Evolutionary conservation across 2,113 vertebrate species (phyloP).

Genomic region (Prochilodus magdalenae): DNA sequence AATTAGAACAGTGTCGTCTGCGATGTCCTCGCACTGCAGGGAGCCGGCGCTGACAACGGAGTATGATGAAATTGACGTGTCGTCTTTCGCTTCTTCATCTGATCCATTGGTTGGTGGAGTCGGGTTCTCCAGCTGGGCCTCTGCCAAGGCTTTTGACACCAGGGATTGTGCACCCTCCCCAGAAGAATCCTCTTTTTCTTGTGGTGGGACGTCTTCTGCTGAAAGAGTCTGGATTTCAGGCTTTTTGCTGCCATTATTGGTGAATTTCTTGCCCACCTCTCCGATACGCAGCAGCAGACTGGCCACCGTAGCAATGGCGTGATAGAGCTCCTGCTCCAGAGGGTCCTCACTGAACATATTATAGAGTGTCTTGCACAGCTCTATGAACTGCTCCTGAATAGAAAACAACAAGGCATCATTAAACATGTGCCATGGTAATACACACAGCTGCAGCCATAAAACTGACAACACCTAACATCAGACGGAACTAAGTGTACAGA

Average conservation of each 20-base stretch:
- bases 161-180: conserved; percentile 56
- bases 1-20: conserved; percentile 87
- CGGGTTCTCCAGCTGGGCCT: conserved; percentile 71
- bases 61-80: conserved; percentile 92
- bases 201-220: background rate
- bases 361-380: conserved; percentile 96
- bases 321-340: conserved; percentile 90
- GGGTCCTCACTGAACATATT: conserved; percentile 97
- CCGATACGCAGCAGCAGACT: conserved; percentile 93
- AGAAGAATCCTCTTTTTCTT: conserved; percentile 49
- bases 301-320: conserved; percentile 95
- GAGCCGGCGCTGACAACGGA: conserved; percentile 91
- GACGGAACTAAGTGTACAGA: no score
- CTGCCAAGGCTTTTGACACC: conserved; percentile 66
- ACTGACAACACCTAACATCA: no score
- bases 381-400: conserved; percentile 95
- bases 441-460: no score
- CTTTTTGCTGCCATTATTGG: conserved; percentile 74
- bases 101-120: conserved; percentile 71
- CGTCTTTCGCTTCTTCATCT: conserved; percentile 89
- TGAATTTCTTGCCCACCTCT: conserved; percentile 94
- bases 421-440: background rate
- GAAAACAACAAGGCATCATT: conserved; percentile 19
- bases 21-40: conserved; percentile 89
- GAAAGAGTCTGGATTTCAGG: conserved; percentile 49